Percentiles rank a stretch among this genome's conserved stretches.
Conservation (phyloP, 2,797 vertebrate genomes). For the Sebastes elongatus region DNA sequence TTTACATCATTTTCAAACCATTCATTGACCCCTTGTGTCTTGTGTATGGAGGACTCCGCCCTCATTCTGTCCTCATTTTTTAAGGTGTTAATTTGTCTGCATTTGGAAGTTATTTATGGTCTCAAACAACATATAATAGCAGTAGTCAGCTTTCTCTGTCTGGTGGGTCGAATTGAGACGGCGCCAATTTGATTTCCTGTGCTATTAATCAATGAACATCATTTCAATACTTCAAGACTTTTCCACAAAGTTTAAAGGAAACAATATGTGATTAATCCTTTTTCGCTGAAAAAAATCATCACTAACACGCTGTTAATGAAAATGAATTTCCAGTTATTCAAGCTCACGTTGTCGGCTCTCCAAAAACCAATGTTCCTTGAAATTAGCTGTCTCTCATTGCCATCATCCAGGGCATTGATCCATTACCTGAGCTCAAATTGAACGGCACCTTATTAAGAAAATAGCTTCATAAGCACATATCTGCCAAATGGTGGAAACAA, state of each 20-base stretch:
- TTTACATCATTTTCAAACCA: neutral
- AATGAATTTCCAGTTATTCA: constrained; percentile 58
- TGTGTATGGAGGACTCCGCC: neutral
- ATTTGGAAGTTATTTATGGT: too few species aligned
- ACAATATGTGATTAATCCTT: constrained; percentile 11
- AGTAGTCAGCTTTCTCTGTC: neutral
- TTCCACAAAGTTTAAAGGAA: constrained; percentile 1
- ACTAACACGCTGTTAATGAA: constrained; percentile 44
- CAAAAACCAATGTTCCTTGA: constrained; percentile 74
- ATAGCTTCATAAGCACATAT: constrained; percentile 51
- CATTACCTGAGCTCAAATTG: constrained; percentile 62
- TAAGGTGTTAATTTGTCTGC: too few species aligned
- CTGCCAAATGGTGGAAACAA: constrained; percentile 2
- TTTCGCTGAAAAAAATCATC: constrained; percentile 31
- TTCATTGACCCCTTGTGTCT: neutral
- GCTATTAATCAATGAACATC: neutral
- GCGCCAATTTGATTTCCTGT: neutral
- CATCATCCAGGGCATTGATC: constrained; percentile 60
- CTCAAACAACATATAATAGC: too few species aligned
- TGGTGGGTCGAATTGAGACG: neutral
- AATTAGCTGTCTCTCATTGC: constrained; percentile 64
- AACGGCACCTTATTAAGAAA: constrained; percentile 68
- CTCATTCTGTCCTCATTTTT: neutral
- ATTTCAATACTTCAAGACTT: neutral
- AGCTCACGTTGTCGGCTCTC: constrained; percentile 33